These are phyloP conservation scores for Amphimallon solstitiale DNA, from an alignment of 2,888 invertebrate genomes.

Conservation along the genomic window DNA sequence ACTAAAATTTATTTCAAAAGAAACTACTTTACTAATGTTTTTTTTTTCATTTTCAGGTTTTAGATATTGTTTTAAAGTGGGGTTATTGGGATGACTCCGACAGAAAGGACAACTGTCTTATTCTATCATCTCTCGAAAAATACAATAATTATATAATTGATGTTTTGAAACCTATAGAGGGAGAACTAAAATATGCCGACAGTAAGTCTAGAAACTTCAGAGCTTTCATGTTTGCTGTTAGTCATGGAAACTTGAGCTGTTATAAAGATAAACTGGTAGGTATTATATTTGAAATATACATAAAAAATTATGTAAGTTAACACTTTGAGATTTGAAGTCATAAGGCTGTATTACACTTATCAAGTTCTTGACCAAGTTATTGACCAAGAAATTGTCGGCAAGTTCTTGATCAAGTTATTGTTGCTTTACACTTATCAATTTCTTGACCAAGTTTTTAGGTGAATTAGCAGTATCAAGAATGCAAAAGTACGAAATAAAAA, in stretches of 20 bases:
- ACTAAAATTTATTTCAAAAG: not conserved
- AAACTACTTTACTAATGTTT: constrained; percentile 21
- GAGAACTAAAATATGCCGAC: constrained; percentile 83
- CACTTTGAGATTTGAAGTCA: too few species aligned
- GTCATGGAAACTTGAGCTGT: constrained; percentile 78
- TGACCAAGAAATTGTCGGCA: too few species aligned
- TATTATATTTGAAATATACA: too few species aligned
- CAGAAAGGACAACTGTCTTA: constrained; percentile 82
- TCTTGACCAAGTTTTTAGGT: too few species aligned
- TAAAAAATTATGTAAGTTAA: too few species aligned
- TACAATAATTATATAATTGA: constrained; percentile 60
- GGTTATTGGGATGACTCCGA: constrained; percentile 90
- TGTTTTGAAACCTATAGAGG: constrained; percentile 70
- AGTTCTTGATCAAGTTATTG: too few species aligned
- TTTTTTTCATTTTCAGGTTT: constrained; percentile 55
- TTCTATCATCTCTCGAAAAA: constrained; percentile 65
- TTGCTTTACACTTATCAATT: too few species aligned
- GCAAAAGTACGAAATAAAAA: too few species aligned
- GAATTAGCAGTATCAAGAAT: too few species aligned
- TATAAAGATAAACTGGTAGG: constrained; percentile 79
- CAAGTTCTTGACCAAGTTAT: too few species aligned
- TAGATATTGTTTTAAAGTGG: constrained; percentile 81
- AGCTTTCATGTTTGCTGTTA: constrained; percentile 81
- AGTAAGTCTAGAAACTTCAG: constrained; percentile 79
- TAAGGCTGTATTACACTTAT: too few species aligned